Evolutionary conservation across 2,888 invertebrate species (phyloP), one percentile per base, ranked within the genome.

Genomic region (Vesta saturnalis): DNA sequence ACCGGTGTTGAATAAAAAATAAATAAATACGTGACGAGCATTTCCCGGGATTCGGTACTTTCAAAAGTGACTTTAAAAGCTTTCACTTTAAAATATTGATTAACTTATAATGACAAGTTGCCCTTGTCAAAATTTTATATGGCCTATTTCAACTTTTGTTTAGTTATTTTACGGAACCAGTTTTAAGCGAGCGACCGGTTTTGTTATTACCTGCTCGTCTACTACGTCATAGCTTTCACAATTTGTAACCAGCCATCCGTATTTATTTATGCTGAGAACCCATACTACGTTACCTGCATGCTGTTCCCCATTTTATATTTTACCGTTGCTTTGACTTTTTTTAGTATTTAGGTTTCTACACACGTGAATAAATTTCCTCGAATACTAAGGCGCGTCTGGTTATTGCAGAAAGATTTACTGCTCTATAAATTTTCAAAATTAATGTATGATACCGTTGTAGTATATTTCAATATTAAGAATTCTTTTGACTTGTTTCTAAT

Each of bases 191-290:
- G 21, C 55, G 56, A 66, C 70, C 70, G 67, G 70, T 70, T 70
- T 70, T 46, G 16, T 69, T 68, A 69, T 72, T 70, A 69, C 72
- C 68, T 66, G 71, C 69, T 66, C 70, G 72, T 71, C 70, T 60
- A 64, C 73, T 74, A 74, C 74, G 74, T 74, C 74, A 74, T 66
- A 59, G 72, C 74, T 74, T 74, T 74, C 73, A 73, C 74, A 70
- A 73, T 47, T 73, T 69, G 52, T 57, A 62, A 60, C 70, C 71
- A 72, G 63, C 73, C 72, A 74, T 68, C 72, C 72, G 72, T 71
- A 69, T 69, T 35, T 63, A 56, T 70, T 52, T 60, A 60, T 63
- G 70, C 71, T 64, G 35, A 58, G 70, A 70, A 73, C 60, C 62
- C 57, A 62, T 66, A 66, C 69, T 71, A 71, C 71, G 64, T 54